Evolutionary conservation across 2,797 vertebrate species (phyloP), one percentile per base, ranked within the genome.

Genomic region (Clarias platycephalus): DNA sequence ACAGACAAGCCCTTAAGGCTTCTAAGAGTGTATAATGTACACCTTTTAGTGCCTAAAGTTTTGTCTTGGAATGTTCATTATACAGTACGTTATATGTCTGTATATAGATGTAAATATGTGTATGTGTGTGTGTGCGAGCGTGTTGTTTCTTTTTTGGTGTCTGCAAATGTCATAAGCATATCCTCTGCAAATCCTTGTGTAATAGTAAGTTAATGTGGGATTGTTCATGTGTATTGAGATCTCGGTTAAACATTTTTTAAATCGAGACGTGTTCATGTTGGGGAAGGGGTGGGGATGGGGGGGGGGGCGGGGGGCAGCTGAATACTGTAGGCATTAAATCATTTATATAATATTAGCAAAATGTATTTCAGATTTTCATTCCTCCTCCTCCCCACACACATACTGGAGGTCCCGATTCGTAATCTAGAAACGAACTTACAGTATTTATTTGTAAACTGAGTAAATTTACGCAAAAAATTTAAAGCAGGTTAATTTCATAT

Each of bases 31-130:
- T 67, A 80, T 90, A 90, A 92, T 89, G 89, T 92, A 94, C 92
- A 94, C 93, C 94, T 94, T 91, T 92, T 93, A 95, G 95, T 95
- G 95, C 95, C 95, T 95, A 91, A 91, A 86, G 91, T 93, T 94
- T 89, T 87, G 91, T 92, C 92, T 88, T 94, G 92, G 92, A 95
- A 94, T 93, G 92, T 94, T 87, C 89, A 92, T 91, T 90, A 92
- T 91, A 31, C 31, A 31, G 31, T 31, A 83, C 80, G 88, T 89
- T 93, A 89, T 90, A 90, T 92, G 91, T 91, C 88, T 93, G 91
- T 92, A 92, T 86, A 92, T 90, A 83, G 80, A 87, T 94, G 93
- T 93, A 92, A 88, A 94, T 91, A 93, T 89, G 86, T 91, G 90
- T 89, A 88, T 82, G 68, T 83, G 70, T 68, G 44, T 88, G 49